A percentile compares a stretch with the other conserved stretches of the same genome.
Conservation (phyloP, 2,888 invertebrate species). For the Apamea crenata region DNA sequence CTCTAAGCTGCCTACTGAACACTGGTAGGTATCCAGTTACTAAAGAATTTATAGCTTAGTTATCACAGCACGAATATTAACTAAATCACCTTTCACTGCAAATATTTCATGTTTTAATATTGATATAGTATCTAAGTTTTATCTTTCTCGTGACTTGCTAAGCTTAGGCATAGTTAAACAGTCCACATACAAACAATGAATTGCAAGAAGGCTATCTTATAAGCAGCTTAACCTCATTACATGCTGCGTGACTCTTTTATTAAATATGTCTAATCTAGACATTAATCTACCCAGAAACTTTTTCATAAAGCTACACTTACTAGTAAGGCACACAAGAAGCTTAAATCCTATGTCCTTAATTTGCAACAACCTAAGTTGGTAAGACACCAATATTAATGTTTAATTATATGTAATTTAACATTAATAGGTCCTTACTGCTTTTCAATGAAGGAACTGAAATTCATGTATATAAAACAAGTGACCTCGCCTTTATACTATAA, state of each 20-base stretch:
- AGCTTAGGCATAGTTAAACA: background rate
- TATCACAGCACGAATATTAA: constrained; percentile 28
- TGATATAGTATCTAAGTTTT: background rate
- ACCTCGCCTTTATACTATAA: constrained; percentile 28
- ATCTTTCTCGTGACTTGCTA: constrained; percentile 23
- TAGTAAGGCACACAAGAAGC: background rate
- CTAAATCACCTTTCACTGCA: constrained; percentile 56
- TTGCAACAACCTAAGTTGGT: background rate
- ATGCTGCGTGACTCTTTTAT: constrained; percentile 42
- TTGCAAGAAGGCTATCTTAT: constrained; percentile 26
- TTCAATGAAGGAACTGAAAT: background rate
- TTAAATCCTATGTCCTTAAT: background rate
- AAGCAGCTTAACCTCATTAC: constrained; percentile 34
- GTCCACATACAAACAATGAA: constrained; percentile 6
- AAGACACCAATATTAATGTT: background rate
- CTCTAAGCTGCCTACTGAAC: constrained; percentile 19
- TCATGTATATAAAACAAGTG: background rate
- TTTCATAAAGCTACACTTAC: constrained; percentile 37
- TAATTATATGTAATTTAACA: background rate
- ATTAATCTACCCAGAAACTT: constrained; percentile 24
- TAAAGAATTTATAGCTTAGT: constrained; percentile 44
- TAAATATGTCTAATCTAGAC: constrained; percentile 36
- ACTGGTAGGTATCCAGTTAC: constrained; percentile 20
- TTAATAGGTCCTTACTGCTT: background rate
- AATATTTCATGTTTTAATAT: constrained; percentile 14